phyloP scores from a whole-genome alignment of 2,888 invertebrate species.

The Nomada fabriciana region DNA sequence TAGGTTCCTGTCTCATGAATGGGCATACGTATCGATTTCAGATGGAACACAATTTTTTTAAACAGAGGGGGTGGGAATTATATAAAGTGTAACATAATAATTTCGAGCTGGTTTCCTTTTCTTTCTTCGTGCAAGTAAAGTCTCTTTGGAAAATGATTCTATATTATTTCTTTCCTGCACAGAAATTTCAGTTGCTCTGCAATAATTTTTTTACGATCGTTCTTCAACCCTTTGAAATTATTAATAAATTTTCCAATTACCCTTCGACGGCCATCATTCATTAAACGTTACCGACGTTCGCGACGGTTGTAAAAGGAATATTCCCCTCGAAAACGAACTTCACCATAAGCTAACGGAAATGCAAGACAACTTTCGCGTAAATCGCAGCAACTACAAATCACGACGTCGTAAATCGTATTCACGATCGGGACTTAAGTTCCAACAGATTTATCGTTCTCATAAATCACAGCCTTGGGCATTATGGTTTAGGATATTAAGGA shows the following conservation, averaged over 20 bases:
- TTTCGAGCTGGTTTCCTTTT: too few relatives aligned
- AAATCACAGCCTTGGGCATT: slow-evolving; percentile 40
- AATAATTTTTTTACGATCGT: too few relatives aligned
- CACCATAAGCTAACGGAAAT: neutral
- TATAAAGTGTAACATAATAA: too few relatives aligned
- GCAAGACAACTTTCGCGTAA: slow-evolving; percentile 14
- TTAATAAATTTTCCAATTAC: too few relatives aligned
- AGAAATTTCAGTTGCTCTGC: neutral
- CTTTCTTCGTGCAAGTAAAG: too few relatives aligned
- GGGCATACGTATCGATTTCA: neutral
- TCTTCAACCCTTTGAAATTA: too few relatives aligned
- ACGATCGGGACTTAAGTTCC: slow-evolving; percentile 50
- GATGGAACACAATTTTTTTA: neutral
- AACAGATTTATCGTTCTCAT: slow-evolving; percentile 45
- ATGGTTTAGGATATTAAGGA: slow-evolving; percentile 43
- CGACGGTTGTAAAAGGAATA: slow-evolving; percentile 7
- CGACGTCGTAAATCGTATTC: slow-evolving; percentile 45
- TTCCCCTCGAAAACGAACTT: slow-evolving; percentile 18
- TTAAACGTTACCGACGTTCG: slow-evolving; percentile 20
- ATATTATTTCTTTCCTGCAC: neutral
- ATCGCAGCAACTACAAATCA: slow-evolving; percentile 42
- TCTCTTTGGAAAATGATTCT: neutral
- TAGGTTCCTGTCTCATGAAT: neutral
- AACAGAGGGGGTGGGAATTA: too few relatives aligned
- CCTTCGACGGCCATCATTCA: neutral